Conservation (phyloP, 1,140 invertebrate genomes). For the Bombus sibiricus region DNA sequence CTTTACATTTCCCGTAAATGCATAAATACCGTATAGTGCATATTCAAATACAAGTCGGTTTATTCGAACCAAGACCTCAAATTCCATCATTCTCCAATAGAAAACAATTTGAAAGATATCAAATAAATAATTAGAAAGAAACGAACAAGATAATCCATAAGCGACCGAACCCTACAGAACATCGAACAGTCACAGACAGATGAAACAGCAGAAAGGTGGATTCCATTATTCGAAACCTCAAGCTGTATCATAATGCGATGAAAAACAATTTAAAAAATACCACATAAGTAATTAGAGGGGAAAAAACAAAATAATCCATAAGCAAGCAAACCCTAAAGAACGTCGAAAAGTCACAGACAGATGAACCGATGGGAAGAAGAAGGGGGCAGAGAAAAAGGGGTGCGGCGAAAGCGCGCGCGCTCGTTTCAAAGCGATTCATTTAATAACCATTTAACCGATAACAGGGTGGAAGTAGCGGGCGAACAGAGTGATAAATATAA, state of each 20-base stretch:
- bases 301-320: background rate
- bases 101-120: no score
- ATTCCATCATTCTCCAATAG: no score
- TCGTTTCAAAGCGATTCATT: slow-evolving; percentile 46
- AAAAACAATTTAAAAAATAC: no score
- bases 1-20: no score
- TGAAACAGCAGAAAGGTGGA: background rate
- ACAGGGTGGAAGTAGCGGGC: slow-evolving; percentile 28
- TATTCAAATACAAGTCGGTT: no score
- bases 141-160: no score
- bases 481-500: slow-evolving; percentile 52
- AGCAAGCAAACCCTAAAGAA: background rate
- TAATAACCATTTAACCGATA: slow-evolving; percentile 55
- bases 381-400: background rate
- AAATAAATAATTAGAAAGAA: background rate
- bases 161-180: background rate
- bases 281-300: background rate
- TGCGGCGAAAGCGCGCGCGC: background rate
- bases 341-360: background rate
- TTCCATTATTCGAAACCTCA: no score
- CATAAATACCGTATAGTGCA: no score
- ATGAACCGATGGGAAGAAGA: background rate
- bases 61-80: no score
- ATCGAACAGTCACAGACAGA: background rate
- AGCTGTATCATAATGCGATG: no score